phyloP scores from a whole-genome alignment of 2,113 vertebrate genomes.

The Cinclus mexicanus region DNA sequence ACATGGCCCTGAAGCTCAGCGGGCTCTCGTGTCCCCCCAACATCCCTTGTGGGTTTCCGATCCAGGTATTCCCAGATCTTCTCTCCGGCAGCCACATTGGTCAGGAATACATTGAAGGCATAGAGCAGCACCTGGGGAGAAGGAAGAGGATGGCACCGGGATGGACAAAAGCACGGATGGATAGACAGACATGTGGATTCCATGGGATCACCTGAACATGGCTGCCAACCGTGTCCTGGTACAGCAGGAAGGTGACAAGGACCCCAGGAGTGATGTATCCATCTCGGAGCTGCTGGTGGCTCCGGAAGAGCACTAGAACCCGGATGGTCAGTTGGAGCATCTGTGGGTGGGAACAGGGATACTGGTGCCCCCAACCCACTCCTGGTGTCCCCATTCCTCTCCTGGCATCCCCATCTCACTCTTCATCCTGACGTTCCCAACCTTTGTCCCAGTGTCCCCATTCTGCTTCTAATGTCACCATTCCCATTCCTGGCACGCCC shows the following conservation, averaged over 20 bases:
- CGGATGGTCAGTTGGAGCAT: background rate
- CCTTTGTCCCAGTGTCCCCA: background rate
- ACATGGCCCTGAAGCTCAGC: background rate
- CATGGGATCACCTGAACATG: background rate
- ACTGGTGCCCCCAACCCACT: background rate
- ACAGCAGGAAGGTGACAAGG: background rate
- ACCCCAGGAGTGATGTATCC: background rate
- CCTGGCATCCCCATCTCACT: no score
- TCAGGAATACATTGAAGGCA: background rate
- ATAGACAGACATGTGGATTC: background rate
- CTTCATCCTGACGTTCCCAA: no score
- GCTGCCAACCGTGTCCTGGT: background rate
- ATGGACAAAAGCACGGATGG: no score
- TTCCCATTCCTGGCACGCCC: background rate
- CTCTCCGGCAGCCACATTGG: background rate
- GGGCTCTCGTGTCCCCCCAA: accelerated
- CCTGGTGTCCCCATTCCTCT: no score
- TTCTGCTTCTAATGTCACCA: background rate
- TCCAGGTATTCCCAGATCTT: background rate
- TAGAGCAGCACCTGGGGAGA: background rate
- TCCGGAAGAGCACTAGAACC: background rate
- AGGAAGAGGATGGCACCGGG: background rate
- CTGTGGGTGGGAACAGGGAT: background rate
- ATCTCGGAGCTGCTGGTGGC: background rate
- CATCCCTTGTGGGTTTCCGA: background rate